Base-by-base conservation (phyloP, 2,888 invertebrate species). In the Phortica magna region DNA sequence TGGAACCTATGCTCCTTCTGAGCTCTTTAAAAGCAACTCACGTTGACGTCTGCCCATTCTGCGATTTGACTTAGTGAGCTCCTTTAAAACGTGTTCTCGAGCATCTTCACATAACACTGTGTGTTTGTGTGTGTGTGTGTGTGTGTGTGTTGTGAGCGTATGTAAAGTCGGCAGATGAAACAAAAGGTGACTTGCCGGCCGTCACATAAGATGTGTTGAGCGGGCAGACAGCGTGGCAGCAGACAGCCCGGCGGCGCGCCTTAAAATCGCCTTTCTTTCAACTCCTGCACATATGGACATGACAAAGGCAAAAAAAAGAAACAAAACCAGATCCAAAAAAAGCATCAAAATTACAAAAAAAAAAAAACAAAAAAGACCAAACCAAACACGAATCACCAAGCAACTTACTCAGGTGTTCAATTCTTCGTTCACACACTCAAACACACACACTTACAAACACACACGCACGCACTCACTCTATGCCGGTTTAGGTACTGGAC, bases 51-150 rank as follows among this genome's bases (percentile, higher is more conserved):
- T 31, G 31, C 48, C 70, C 43, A 12, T 31, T 53, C 55, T 70
- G 39, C 70, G 65, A 53, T 55, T 71, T 73, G 68, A 53, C 78
- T 79, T 74, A 77, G 77, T 79, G 78, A 74, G 78, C 78, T 83
- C 75, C 77, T 80, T 74, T 22, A 79, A 87, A 87, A 87, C 88
- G 83, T 82, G 85, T 85, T 85, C 65, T 55, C n/a, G 7, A 61
- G 43, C 73, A 48, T 2, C 48, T 48, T 61, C 61, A 17, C 19
- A 7, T 17, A 19, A 17, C 10, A 31, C 19, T 53, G 14, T 43
- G 70, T 70, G 67, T 17, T 10, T 67, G 43, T 19, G 19, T 42
- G 68, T 70, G 48, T 14, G 9, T 48, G 10, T 48, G 48, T 48
- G 48, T 48, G 48, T 14, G 48, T 48, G 48, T 48, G 48, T 14